Evolutionary conservation across 2,113 vertebrate genomes (phyloP).

Genomic region (Urocitellus parryii): DNA sequence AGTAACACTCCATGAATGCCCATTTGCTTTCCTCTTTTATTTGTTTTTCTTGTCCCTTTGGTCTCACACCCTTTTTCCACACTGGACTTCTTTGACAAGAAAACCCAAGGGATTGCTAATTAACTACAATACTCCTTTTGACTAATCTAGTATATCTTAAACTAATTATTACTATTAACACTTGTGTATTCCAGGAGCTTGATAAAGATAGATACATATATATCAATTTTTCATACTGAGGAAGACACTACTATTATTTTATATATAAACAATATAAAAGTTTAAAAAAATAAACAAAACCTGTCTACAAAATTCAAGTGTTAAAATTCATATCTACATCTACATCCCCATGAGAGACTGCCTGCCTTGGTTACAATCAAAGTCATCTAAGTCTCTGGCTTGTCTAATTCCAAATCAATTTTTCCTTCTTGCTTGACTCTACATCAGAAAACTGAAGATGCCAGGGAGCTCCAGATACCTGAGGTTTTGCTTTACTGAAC

Average conservation of each 20-base stretch:
- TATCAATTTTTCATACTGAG: neutral
- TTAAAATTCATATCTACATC: slow-evolving; percentile 8
- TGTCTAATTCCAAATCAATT: neutral
- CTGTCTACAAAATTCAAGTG: neutral
- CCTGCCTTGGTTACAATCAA: neutral
- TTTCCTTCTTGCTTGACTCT: neutral
- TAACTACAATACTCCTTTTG: neutral
- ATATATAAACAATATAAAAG: neutral
- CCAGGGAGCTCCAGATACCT: neutral
- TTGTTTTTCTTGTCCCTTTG: neutral
- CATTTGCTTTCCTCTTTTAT: neutral
- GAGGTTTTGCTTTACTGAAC: neutral
- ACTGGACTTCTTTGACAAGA: neutral
- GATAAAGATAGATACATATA: too few species aligned
- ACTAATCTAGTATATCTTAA: neutral
- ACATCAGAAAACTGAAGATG: neutral
- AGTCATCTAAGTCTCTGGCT: neutral
- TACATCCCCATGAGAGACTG: neutral
- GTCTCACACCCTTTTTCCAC: neutral
- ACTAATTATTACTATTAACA: neutral
- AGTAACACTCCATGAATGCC: accelerated
- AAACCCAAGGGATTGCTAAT: neutral
- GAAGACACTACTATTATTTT: neutral
- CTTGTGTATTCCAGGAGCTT: neutral
- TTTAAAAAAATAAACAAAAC: neutral